Conservation (phyloP, 1,140 invertebrate species). For the Cyclargus thomasi region DNA sequence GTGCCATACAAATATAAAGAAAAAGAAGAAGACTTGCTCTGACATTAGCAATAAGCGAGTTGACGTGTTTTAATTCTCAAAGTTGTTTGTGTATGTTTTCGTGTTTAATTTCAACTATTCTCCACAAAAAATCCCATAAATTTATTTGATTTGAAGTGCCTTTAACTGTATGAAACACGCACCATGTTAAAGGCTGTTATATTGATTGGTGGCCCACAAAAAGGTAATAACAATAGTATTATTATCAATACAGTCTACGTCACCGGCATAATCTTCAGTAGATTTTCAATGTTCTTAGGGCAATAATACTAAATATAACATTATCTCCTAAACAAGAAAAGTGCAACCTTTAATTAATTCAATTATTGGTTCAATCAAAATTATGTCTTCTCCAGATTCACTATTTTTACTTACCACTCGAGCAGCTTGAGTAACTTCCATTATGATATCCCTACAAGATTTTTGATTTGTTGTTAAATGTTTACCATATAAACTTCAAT, state of each 20-base stretch:
- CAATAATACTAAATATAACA: background rate
- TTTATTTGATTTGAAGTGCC: background rate
- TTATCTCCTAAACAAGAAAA: background rate
- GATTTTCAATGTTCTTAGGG: background rate
- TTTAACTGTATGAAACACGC: background rate
- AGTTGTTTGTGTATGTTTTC: background rate
- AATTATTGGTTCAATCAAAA: background rate
- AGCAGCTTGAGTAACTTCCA: constrained; percentile 13
- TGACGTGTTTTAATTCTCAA: background rate
- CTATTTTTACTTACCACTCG: background rate
- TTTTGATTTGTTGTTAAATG: no score
- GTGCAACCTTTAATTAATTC: background rate
- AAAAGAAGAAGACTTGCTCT: no score
- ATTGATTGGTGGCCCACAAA: constrained; percentile 84
- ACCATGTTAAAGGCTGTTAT: constrained; percentile 85
- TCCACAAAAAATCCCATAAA: no score
- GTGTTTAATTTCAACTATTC: background rate
- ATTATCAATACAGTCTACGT: constrained; percentile 31
- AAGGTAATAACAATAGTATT: constrained; percentile 77
- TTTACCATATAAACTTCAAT: no score
- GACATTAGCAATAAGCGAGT: background rate
- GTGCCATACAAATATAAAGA: no score
- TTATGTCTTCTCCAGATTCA: background rate
- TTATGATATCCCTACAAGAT: no score
- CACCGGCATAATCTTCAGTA: constrained; percentile 35